Conservation (phyloP, 2,797 vertebrate species). For the Eulemur rubriventer region DNA sequence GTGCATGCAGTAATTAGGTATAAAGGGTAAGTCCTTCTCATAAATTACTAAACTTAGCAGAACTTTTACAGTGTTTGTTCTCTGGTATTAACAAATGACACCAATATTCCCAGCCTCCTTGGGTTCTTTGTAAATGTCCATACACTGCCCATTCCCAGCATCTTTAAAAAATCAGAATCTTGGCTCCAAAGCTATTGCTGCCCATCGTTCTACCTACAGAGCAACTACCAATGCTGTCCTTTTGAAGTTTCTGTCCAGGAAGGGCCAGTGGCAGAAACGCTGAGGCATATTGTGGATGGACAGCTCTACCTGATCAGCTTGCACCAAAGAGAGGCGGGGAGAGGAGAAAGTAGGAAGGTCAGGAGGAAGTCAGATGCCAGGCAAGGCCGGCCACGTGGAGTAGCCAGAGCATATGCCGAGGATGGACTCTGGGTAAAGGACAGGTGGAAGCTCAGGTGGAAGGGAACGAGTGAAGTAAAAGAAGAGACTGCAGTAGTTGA, state of each 20-base stretch:
- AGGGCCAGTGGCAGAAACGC: not conserved
- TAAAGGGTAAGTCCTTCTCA: conserved; percentile 40
- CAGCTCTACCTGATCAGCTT: not conserved
- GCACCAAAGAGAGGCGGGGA: not conserved
- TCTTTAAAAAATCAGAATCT: not conserved
- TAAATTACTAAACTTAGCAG: conserved; percentile 69
- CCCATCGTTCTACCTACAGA: not conserved
- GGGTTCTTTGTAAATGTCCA: not conserved
- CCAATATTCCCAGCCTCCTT: not conserved
- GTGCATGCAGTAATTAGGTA: conserved; percentile 36
- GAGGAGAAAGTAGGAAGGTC: not conserved
- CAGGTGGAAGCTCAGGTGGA: not conserved
- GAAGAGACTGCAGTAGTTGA: not conserved
- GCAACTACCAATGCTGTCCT: not conserved
- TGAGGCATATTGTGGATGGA: not conserved
- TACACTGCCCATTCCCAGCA: not conserved
- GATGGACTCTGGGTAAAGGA: not conserved
- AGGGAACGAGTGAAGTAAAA: not conserved
- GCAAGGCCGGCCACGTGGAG: not conserved
- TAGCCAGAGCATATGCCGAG: not conserved
- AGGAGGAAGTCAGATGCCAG: not conserved
- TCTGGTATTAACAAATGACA: conserved; percentile 27
- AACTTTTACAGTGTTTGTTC: conserved; percentile 39
- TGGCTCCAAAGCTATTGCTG: not conserved
- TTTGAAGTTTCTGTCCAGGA: not conserved